Evolutionary conservation across 2,113 vertebrate genomes (phyloP).

Genomic region (Drymodes brunneopygia): DNA sequence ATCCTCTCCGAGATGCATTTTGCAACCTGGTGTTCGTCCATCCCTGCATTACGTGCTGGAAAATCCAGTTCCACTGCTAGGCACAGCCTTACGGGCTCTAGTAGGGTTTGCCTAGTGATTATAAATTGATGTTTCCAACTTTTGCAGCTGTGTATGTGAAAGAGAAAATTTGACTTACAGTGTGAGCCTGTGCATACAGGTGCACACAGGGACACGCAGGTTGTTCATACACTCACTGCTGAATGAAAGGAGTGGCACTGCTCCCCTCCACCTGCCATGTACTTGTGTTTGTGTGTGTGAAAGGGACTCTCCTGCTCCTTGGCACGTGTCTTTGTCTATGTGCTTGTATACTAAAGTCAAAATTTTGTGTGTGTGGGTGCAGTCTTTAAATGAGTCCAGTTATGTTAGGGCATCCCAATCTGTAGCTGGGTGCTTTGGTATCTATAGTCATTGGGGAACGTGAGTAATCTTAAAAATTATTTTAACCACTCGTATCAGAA

Average conservation of each 20-base stretch:
- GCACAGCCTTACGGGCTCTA: background rate
- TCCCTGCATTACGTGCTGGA: background rate
- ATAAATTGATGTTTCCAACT: background rate
- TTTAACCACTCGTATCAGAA: background rate
- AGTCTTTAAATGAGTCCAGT: background rate
- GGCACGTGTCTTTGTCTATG: rapidly evolving
- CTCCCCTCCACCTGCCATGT: background rate
- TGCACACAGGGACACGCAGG: background rate
- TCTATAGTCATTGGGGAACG: background rate
- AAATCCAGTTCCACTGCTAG: background rate
- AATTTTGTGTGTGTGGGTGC: background rate
- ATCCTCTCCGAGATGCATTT: background rate
- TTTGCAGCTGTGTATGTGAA: background rate
- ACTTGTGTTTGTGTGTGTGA: background rate
- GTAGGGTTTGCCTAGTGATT: background rate
- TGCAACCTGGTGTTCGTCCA: rapidly evolving
- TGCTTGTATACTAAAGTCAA: background rate
- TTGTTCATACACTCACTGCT: background rate
- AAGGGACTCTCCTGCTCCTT: background rate
- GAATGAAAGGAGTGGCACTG: background rate
- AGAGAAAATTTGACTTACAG: background rate
- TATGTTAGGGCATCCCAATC: background rate
- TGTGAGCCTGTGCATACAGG: background rate
- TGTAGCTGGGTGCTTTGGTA: background rate
- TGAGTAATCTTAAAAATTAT: background rate